Evolutionary conservation across 2,888 invertebrate species (phyloP).

Genomic region (Gasteruption jaculator): DNA sequence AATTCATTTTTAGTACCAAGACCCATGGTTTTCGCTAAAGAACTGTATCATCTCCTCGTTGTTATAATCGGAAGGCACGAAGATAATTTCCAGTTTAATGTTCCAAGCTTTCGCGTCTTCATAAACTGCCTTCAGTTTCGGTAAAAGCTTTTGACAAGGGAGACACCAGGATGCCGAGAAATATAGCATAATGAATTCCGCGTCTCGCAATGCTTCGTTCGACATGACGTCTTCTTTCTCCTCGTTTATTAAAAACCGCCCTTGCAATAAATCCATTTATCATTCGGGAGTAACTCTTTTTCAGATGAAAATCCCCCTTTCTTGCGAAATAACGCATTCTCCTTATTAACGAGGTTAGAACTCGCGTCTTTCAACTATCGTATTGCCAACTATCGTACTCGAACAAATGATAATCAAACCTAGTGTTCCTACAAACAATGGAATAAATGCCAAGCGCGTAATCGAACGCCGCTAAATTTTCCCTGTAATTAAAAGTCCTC

Average conservation of each 20-base stretch:
- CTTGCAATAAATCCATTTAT: slow-evolving; percentile 30
- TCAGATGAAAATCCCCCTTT: too few species aligned
- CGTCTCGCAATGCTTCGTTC: slow-evolving; percentile 25
- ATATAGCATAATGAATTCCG: slow-evolving; percentile 28
- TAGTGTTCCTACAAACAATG: too few species aligned
- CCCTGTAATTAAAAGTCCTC: too few species aligned
- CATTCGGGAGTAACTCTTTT: too few species aligned
- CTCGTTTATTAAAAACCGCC: slow-evolving; percentile 25
- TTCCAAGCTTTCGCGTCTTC: slow-evolving; percentile 17
- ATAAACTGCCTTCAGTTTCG: slow-evolving; percentile 22
- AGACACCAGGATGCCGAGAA: slow-evolving; percentile 35
- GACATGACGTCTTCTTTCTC: slow-evolving; percentile 25
- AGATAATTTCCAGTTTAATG: slow-evolving; percentile 28
- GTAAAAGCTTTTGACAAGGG: slow-evolving; percentile 29
- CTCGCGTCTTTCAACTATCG: too few species aligned
- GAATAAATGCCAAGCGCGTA: too few species aligned
- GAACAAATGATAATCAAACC: too few species aligned
- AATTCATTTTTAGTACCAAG: slow-evolving; percentile 24
- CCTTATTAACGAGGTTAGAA: too few species aligned
- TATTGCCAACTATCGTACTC: too few species aligned
- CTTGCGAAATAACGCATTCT: too few species aligned
- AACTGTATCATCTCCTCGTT: slow-evolving; percentile 23
- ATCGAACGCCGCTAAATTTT: too few species aligned
- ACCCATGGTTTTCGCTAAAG: slow-evolving; percentile 27
- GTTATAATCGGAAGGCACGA: slow-evolving; percentile 29